Conservation (phyloP, 2,113 vertebrate species). For the Serinus canaria region DNA sequence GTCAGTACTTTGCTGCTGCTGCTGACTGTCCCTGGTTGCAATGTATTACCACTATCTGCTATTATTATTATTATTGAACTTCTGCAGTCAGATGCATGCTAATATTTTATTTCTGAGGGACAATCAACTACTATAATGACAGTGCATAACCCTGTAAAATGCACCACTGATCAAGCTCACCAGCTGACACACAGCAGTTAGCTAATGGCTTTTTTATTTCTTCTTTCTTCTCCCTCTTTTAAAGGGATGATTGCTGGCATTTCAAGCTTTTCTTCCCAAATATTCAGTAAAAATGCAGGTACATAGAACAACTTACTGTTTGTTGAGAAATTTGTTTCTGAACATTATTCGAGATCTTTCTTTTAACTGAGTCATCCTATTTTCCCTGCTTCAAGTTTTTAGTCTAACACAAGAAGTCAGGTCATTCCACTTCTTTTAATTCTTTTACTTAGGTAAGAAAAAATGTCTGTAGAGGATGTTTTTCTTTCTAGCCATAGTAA, state of each 20-base stretch:
- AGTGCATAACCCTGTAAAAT: neutral
- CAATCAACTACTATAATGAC: neutral
- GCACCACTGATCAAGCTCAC: neutral
- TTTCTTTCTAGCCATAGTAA: conserved; percentile 1
- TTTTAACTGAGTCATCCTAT: neutral
- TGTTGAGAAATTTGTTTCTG: neutral
- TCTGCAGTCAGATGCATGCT: neutral
- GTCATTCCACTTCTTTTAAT: neutral
- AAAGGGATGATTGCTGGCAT: neutral
- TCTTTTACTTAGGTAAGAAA: neutral
- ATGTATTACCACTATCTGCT: neutral
- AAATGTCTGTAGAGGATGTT: neutral
- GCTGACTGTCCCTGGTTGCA: neutral
- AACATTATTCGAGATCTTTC: neutral
- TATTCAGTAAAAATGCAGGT: neutral
- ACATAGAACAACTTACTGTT: neutral
- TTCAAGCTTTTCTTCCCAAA: neutral
- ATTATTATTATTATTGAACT: neutral
- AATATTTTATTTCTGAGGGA: conserved; percentile 25
- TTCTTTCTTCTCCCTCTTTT: neutral
- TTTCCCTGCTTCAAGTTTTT: neutral
- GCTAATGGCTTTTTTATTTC: neutral
- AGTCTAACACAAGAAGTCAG: neutral
- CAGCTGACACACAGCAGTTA: neutral
- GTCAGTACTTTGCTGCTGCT: neutral